phyloP scores from a whole-genome alignment of 1,140 invertebrate species.

The Platyura marginata region DNA sequence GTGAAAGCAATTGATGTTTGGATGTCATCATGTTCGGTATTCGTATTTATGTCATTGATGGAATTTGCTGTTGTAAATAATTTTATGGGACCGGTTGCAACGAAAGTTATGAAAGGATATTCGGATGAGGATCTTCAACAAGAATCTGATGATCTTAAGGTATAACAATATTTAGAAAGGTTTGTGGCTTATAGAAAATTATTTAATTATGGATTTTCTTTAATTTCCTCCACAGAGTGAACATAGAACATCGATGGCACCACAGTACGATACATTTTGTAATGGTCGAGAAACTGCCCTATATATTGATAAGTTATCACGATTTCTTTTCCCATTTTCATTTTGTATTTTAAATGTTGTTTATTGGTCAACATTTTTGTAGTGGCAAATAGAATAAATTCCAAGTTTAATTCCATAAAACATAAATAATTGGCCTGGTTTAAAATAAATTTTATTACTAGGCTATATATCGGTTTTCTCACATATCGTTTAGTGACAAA shows the following conservation, averaged over 20 bases:
- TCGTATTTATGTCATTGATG: conserved; percentile 82
- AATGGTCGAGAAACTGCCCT: conserved; percentile 66
- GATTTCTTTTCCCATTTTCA: conserved; percentile 75
- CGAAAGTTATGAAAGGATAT: conserved; percentile 78
- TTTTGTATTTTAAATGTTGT: conserved; percentile 75
- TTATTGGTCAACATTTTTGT: conserved; percentile 75
- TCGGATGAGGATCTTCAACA: conserved; percentile 69
- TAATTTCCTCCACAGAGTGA: conserved; percentile 9
- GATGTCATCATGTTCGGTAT: conserved; percentile 86
- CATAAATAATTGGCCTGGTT: no score
- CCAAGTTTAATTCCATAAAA: no score
- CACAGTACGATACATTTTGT: conserved; percentile 71
- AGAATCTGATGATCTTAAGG: no score
- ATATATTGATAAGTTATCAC: conserved; percentile 68
- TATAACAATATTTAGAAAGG: no score
- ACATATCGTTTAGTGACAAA: no score
- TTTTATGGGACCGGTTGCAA: conserved; percentile 74
- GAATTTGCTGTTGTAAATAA: conserved; percentile 86
- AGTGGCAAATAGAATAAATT: conserved; percentile 5
- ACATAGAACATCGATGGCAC: conserved; percentile 29
- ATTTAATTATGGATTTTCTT: no score
- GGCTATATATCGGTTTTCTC: no score
- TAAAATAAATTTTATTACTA: no score
- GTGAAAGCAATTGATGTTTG: conserved; percentile 85
- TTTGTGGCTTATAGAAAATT: no score